A percentile compares a stretch with the other conserved stretches of the same genome.
phyloP scores from a whole-genome alignment of 2,888 invertebrate genomes.

The Ctena decussata region DNA sequence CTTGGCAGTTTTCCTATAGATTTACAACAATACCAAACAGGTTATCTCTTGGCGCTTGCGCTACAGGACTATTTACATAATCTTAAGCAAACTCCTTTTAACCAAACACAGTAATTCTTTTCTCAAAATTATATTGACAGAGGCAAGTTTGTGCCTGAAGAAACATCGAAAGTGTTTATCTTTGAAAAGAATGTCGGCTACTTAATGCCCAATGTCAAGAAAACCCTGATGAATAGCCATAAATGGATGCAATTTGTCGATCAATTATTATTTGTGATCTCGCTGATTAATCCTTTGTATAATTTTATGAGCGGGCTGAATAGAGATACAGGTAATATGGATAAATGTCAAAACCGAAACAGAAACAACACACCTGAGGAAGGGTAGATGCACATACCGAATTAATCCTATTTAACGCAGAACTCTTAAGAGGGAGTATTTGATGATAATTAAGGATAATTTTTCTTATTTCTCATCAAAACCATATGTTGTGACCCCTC shows the following conservation, averaged over 20 bases:
- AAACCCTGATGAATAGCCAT: not conserved
- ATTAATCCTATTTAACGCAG: too few relatives aligned
- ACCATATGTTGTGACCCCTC: too few relatives aligned
- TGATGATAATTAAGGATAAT: too few relatives aligned
- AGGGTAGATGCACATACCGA: too few relatives aligned
- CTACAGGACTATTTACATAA: conserved; percentile 39
- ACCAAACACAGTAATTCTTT: conserved; percentile 19
- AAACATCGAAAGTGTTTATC: conserved; percentile 4
- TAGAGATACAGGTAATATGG: not conserved
- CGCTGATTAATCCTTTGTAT: conserved; percentile 12
- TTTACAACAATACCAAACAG: not conserved
- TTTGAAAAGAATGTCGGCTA: not conserved
- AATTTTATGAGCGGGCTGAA: not conserved
- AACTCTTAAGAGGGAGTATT: too few relatives aligned
- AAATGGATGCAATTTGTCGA: conserved; percentile 16
- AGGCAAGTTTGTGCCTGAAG: conserved; percentile 13
- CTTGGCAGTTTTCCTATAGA: not conserved
- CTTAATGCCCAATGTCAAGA: conserved; percentile 16
- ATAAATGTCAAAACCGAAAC: not conserved
- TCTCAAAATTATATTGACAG: not conserved
- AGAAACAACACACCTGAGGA: conserved; percentile 13
- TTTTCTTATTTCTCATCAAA: too few relatives aligned
- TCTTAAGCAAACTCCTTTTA: conserved; percentile 48
- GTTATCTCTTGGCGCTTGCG: not conserved
- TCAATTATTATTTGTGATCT: conserved; percentile 6